phyloP scores from a whole-genome alignment of 2,888 invertebrate genomes.

The Odontocolon sp. region DNA sequence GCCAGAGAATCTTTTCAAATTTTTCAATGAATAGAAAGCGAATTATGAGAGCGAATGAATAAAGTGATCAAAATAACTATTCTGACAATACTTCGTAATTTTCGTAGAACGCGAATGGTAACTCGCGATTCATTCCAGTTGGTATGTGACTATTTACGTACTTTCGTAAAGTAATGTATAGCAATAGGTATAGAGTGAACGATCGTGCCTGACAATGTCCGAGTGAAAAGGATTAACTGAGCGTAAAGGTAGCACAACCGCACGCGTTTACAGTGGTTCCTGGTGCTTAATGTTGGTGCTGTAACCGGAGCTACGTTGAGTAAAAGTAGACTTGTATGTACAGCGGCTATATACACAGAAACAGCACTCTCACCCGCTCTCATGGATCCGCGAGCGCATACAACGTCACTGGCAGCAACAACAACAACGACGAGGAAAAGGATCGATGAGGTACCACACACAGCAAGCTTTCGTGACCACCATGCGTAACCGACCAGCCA shows the following conservation, averaged over 20 bases:
- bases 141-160: neutral
- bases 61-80: neutral
- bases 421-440: too few species aligned
- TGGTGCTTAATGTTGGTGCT: conserved; percentile 5
- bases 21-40: too few species aligned
- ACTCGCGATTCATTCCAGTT: neutral
- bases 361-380: too few species aligned
- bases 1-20: neutral
- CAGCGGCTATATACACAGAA: too few species aligned
- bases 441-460: too few species aligned
- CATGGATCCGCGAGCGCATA: too few species aligned
- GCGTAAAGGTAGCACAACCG: conserved; percentile 46
- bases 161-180: neutral
- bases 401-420: too few species aligned
- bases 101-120: too few species aligned
- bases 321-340: conserved; percentile 23
- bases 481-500: too few species aligned
- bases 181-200: neutral
- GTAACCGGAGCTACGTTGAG: conserved; percentile 14
- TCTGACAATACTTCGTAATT: too few species aligned
- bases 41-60: too few species aligned
- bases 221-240: conserved; percentile 47
- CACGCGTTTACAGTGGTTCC: conserved; percentile 34
- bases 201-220: conserved; percentile 52
- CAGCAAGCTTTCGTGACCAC: too few species aligned